Percentiles rank a stretch among this genome's conserved stretches.
These are phyloP conservation scores for Ennomos quercinarius DNA, from an alignment of 2,888 invertebrate genomes.

Conservation along the genomic window DNA sequence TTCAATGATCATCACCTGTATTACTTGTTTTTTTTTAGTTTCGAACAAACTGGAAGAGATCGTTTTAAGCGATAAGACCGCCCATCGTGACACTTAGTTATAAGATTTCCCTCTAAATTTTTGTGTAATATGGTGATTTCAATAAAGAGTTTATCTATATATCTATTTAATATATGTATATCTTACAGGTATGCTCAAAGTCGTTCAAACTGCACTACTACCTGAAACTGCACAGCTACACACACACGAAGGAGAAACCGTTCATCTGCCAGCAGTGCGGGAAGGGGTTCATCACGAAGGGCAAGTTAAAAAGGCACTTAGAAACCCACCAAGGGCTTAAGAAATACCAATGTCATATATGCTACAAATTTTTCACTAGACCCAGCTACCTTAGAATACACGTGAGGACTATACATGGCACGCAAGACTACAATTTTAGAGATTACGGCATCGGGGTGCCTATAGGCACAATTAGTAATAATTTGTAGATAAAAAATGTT, in stretches of 20 bases:
- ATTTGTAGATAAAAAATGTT: not conserved
- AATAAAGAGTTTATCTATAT: too few species aligned
- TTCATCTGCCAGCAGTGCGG: constrained; percentile 79
- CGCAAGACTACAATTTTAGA: constrained; percentile 72
- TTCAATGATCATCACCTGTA: too few species aligned
- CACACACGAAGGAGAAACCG: constrained; percentile 77
- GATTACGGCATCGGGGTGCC: constrained; percentile 43
- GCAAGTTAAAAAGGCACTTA: constrained; percentile 73
- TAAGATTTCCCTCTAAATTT: too few species aligned
- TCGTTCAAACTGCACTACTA: constrained; percentile 77
- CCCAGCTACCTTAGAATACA: constrained; percentile 75
- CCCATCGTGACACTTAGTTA: too few species aligned
- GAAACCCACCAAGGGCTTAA: constrained; percentile 76
- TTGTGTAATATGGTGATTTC: too few species aligned
- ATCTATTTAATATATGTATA: not conserved
- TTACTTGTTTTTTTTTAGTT: too few species aligned
- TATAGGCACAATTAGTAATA: constrained; percentile 22
- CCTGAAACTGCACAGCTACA: constrained; percentile 73
- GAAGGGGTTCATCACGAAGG: constrained; percentile 76
- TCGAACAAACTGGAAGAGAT: too few species aligned
- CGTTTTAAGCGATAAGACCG: too few species aligned
- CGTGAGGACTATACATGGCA: constrained; percentile 74
- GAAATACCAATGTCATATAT: constrained; percentile 78
- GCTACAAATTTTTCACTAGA: constrained; percentile 77
- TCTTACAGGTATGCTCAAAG: constrained; percentile 62